phyloP scores from a whole-genome alignment of 2,797 vertebrate species.

The Remorina albescens region DNA sequence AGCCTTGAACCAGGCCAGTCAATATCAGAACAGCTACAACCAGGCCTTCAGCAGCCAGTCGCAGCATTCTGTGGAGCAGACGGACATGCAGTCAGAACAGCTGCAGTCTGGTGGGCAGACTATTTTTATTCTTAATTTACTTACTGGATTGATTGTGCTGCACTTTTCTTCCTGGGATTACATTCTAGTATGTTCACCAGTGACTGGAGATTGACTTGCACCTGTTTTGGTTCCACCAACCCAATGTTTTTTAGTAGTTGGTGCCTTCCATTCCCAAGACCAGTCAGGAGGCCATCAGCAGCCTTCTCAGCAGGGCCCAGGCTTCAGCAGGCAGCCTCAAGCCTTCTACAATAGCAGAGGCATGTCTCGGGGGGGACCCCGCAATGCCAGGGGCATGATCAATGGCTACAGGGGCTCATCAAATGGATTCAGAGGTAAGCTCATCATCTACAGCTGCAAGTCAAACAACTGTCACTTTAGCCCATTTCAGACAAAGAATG shows the following conservation, averaged over 20 bases:
- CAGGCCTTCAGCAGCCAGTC: constrained; percentile 92
- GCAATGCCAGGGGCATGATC: constrained; percentile 93
- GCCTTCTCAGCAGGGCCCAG: constrained; percentile 87
- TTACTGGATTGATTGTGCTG: background rate
- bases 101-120: constrained; percentile 91
- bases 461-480: background rate
- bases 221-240: constrained; percentile 1
- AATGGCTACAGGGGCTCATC: constrained; percentile 96
- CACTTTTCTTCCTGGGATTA: background rate
- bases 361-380: constrained; percentile 92
- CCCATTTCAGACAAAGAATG: background rate
- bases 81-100: constrained; percentile 94
- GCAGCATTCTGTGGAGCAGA: constrained; percentile 91
- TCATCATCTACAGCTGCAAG: background rate
- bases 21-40: constrained; percentile 95
- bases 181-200: background rate
- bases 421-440: constrained; percentile 94
- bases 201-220: constrained; percentile 4
- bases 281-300: constrained; percentile 86
- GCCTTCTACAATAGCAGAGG: constrained; percentile 96
- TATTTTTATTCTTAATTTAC: background rate
- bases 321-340: constrained; percentile 91
- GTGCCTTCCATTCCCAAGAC: constrained; percentile 95
- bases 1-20: constrained; percentile 90
- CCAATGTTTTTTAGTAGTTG: constrained; percentile 81